These are phyloP conservation scores for Hirtodrosophila cameraria DNA, from an alignment of 2,888 invertebrate species.

Conservation along the genomic window DNA sequence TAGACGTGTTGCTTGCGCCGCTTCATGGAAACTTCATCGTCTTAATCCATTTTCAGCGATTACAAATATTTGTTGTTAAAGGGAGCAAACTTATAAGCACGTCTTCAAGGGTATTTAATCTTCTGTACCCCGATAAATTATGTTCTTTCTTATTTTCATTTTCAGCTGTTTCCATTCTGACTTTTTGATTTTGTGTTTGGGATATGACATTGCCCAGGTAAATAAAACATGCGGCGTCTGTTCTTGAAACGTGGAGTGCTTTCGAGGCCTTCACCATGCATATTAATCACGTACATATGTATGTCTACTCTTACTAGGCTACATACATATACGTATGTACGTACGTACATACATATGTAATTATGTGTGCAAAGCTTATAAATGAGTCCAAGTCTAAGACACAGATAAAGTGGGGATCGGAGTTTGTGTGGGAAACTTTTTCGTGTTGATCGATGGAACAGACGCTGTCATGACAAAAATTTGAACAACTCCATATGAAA, in stretches of 20 bases:
- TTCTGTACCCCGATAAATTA: background rate
- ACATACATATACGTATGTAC: background rate
- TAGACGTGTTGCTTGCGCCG: too few relatives aligned
- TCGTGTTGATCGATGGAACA: constrained; percentile 39
- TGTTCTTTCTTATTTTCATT: constrained; percentile 42
- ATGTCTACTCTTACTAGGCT: background rate
- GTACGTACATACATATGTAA: background rate
- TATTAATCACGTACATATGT: constrained; percentile 49
- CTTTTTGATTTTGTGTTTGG: constrained; percentile 29
- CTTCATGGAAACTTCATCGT: too few relatives aligned
- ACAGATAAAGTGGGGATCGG: background rate
- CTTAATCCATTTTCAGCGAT: too few relatives aligned
- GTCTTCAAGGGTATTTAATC: too few relatives aligned
- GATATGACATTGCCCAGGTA: constrained; percentile 67
- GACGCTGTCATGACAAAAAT: constrained; percentile 5
- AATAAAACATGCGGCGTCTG: constrained; percentile 65
- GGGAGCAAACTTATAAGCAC: too few relatives aligned
- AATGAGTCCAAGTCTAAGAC: background rate
- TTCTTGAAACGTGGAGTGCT: constrained; percentile 66
- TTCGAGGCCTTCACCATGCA: constrained; percentile 60
- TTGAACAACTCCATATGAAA: constrained; percentile 5
- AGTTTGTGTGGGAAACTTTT: constrained; percentile 36
- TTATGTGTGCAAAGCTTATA: background rate
- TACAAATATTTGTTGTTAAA: too few relatives aligned
- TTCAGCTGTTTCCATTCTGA: constrained; percentile 25